Conservation (phyloP, 2,888 invertebrate species). For the Plagodis dolabraria region DNA sequence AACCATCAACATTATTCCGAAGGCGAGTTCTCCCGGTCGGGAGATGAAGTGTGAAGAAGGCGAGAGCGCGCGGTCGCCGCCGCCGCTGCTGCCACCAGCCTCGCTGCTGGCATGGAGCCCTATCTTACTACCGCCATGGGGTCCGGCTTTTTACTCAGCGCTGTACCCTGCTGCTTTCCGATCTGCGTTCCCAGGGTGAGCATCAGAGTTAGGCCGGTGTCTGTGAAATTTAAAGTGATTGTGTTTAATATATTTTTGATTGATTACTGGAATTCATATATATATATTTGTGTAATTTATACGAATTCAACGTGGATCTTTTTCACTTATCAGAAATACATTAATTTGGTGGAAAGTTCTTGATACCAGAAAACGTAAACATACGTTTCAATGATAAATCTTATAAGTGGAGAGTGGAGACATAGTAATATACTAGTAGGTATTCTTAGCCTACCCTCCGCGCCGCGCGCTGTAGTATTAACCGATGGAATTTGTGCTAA, state of each 20-base stretch:
- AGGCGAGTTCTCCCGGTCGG: conserved; percentile 80
- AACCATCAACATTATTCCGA: conserved; percentile 80
- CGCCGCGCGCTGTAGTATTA: too few species aligned
- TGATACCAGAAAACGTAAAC: too few species aligned
- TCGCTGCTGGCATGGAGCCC: conserved; percentile 91
- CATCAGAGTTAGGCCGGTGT: conserved; percentile 41
- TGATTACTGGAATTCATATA: neutral
- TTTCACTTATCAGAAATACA: too few species aligned
- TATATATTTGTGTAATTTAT: neutral
- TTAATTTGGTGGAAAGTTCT: too few species aligned
- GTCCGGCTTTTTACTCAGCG: conserved; percentile 88
- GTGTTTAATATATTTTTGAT: conserved; percentile 13
- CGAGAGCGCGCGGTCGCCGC: conserved; percentile 70
- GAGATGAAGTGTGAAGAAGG: conserved; percentile 83
- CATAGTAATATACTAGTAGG: too few species aligned
- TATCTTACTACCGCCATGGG: conserved; percentile 90
- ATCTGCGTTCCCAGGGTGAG: conserved; percentile 91
- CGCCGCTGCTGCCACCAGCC: conserved; percentile 82
- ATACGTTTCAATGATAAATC: too few species aligned
- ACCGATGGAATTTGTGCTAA: too few species aligned
- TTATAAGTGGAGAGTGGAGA: too few species aligned
- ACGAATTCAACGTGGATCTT: too few species aligned
- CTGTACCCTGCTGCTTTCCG: conserved; percentile 89
- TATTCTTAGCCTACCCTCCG: too few species aligned
- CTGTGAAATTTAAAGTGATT: conserved; percentile 29